Percentiles rank a stretch among this genome's conserved stretches.
These are phyloP conservation scores for Hydropsyche tenuis DNA, from an alignment of 1,140 invertebrate species.

Conservation along the genomic window DNA sequence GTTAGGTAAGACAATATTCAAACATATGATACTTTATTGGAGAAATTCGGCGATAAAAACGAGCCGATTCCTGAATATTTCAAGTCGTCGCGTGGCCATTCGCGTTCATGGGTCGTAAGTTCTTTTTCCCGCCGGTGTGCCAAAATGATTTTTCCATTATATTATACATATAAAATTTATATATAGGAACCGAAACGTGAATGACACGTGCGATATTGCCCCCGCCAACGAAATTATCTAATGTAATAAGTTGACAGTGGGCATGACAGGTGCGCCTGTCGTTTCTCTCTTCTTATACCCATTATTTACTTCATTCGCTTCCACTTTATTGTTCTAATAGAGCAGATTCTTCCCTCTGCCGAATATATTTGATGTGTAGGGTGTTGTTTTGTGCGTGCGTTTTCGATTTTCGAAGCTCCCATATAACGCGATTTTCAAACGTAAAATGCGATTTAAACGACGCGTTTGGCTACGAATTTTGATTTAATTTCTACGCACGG, in stretches of 20 bases:
- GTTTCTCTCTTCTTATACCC: slow-evolving; percentile 6
- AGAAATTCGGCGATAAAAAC: slow-evolving; percentile 9
- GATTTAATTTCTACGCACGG: slow-evolving; percentile 10
- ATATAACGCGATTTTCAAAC: not conserved
- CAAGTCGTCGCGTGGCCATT: not conserved
- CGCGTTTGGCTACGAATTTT: not conserved
- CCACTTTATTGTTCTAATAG: slow-evolving; percentile 22
- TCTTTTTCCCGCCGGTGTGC: not conserved
- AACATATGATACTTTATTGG: not conserved
- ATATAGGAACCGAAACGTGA: slow-evolving; percentile 1
- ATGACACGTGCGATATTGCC: slow-evolving; percentile 5
- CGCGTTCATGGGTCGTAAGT: slow-evolving; percentile 11
- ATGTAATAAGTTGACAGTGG: slow-evolving; percentile 28
- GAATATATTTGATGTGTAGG: not conserved
- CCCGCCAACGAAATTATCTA: slow-evolving; percentile 16
- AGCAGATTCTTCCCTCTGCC: not conserved
- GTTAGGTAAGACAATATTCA: not conserved
- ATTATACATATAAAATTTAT: not conserved
- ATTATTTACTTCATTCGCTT: slow-evolving; percentile 14
- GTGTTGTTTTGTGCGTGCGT: too few relatives aligned
- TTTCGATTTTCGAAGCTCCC: not conserved
- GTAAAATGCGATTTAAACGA: slow-evolving; percentile 13
- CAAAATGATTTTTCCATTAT: slow-evolving; percentile 20
- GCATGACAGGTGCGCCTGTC: slow-evolving; percentile 26
- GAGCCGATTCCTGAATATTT: slow-evolving; percentile 16